Conservation (phyloP, 2,888 invertebrate genomes). For the Polia nebulosa region DNA sequence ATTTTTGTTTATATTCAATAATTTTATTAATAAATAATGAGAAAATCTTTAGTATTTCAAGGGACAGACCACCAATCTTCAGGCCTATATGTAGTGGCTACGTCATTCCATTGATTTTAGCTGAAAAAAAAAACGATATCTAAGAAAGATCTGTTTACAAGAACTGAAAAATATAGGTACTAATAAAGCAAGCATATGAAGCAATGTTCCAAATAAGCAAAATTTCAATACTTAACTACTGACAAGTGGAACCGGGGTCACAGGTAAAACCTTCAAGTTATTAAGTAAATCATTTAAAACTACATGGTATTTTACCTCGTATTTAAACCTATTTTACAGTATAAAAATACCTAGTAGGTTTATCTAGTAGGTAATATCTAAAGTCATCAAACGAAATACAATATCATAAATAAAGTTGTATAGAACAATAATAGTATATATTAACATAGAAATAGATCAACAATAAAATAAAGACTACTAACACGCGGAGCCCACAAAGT, state of each 20-base stretch:
- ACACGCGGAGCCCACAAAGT: conserved; percentile 35
- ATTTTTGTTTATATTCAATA: not conserved
- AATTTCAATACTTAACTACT: not conserved
- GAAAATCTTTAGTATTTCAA: too few species aligned
- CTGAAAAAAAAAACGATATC: not conserved
- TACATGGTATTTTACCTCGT: not conserved
- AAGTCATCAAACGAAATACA: conserved; percentile 23
- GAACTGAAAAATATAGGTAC: not conserved
- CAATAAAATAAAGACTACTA: conserved; percentile 45
- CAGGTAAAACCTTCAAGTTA: not conserved
- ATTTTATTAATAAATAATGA: not conserved
- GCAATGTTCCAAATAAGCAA: conserved; percentile 13
- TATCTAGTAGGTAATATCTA: not conserved
- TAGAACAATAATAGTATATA: conserved; percentile 18
- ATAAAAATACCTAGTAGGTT: not conserved
- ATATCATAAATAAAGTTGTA: conserved; percentile 28
- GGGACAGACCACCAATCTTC: not conserved
- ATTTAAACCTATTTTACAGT: not conserved
- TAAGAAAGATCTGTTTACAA: not conserved
- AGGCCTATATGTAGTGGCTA: not conserved
- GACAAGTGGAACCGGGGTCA: not conserved
- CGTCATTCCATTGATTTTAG: not conserved
- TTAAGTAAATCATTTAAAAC: not conserved
- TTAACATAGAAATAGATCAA: conserved; percentile 44
- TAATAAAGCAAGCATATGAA: not conserved